A percentile compares a stretch with the other conserved stretches of the same genome.
phyloP scores from a whole-genome alignment of 2,113 vertebrate species.

The Bos javanicus region DNA sequence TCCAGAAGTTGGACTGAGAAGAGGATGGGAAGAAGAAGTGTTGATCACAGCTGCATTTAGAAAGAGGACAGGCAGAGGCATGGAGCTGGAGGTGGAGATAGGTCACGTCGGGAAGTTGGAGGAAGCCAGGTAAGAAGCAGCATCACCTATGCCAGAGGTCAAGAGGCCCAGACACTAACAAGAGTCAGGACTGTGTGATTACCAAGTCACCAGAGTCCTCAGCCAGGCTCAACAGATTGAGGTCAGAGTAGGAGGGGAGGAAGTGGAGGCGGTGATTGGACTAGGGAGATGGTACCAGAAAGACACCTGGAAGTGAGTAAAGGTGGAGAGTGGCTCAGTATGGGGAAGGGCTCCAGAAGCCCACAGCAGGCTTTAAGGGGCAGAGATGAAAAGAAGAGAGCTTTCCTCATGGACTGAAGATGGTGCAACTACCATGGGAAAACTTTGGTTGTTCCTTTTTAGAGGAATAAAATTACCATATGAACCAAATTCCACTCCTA shows the following conservation, averaged over 20 bases:
- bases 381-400: background rate
- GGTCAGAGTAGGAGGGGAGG: background rate
- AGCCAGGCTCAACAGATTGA: background rate
- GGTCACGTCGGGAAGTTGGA: background rate
- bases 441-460: background rate
- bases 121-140: background rate
- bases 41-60: background rate
- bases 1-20: background rate
- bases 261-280: background rate
- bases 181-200: background rate
- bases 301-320: background rate
- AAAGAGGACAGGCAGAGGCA: background rate
- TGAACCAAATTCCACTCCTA: background rate
- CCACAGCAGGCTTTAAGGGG: background rate
- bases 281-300: background rate
- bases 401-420: background rate
- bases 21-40: background rate
- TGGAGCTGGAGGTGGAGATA: background rate
- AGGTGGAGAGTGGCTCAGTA: background rate
- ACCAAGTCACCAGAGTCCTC: background rate
- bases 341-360: background rate
- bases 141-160: background rate
- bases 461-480: background rate
- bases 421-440: background rate
- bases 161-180: background rate